Base-by-base conservation (phyloP, 2,888 invertebrate genomes). In the Ditula angustiorana region DNA sequence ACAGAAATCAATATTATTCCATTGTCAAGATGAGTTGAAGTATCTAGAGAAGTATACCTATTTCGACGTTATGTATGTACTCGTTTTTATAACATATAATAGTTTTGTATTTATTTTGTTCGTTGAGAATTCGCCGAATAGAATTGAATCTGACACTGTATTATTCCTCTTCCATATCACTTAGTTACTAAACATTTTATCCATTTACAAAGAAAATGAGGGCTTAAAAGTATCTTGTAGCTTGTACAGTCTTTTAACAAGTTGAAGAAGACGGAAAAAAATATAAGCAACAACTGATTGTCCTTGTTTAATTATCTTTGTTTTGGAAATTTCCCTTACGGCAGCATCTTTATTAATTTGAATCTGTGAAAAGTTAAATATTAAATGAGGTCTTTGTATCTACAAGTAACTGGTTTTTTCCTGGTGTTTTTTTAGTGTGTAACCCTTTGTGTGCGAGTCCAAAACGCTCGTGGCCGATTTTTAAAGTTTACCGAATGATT, bases 151-250 rank as follows among this genome's bases (percentile, higher is more conserved):
- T 41, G 3, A 41, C 16, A 19, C 41, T 19, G 10, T 41, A 0
- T 19, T 10, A 19, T 41, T 41, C 3, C 19, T 41, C 19, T 16
- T 19, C 19, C 10, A 16, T 19, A 10, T 2, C 41, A 19, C 19
- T 41, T 19, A 8, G 41, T 2, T 3, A 41, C 19, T 41, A 19
- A 41, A 19, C 16, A 19, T 41, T 10, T 41, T 41, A 19, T 19
- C 19, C 1, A 3, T 41, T 41, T 33, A n/a, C 33, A 41, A 7
- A 41, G 10, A 13, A 13, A 37, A 10, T 5, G 41, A 10, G 11
- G 46, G 4, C 24, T 46, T 46, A 23, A 46, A 24, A 46, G 23
- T 46, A 21, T 24, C 46, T 46, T 46, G n/a, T 46, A 23, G n/a
- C 24, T 3, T n/a, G 10, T 13, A 26, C 35, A 37, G 37, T 7